Base-by-base conservation (phyloP, 2,797 vertebrate genomes). In the Rallus crepitans region DNA sequence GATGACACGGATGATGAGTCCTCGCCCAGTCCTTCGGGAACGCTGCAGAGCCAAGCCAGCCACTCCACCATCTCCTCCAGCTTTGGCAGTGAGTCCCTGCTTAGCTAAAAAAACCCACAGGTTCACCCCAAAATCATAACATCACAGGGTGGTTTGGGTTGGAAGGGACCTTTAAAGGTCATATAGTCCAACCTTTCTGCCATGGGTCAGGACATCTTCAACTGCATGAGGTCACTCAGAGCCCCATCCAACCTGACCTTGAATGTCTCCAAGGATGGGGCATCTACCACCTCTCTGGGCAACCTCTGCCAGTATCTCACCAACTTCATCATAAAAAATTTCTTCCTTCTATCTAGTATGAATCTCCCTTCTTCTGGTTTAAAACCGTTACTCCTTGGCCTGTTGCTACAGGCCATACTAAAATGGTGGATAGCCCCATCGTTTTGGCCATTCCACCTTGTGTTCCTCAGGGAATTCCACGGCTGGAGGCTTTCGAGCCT, bases 51-150 rank as follows among this genome's bases (percentile, higher is more conserved):
- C 97, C 99, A 99, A 94, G 99, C 99, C 96, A 99, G 99, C 95
- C 99, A 99, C 91, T 99, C 99, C 92, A 99, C 99, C 96, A 99
- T 99, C 96, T 99, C 99, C 47, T 99, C 99, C 94, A 99, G 98
- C 98, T 99, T 99, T 1, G 99, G 99, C 96, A 99, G 99, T 99
- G 94, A 99, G 99, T 99, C 37, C 45, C 4, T 13, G 11, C 64
- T 45, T 16, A 15, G 61, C 8, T 11, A 33, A 24, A 60, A 35
- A 33, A 6, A 0, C 1, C 1, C 4, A 2, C 10, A 30, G 42
- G 5, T 50, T 64, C 40, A 19, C 24, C 59, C 63, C 31, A 2
- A 12, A 61, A 42, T 61, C 24, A 8, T 16, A 47, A n/a, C 25
- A 50, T 14, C 12, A 50, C 25, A 52, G 50, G 25, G 15, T 52